Percentiles rank a stretch among this genome's conserved stretches.
phyloP scores from a whole-genome alignment of 1,140 invertebrate genomes.

The Drosophila sp. region DNA sequence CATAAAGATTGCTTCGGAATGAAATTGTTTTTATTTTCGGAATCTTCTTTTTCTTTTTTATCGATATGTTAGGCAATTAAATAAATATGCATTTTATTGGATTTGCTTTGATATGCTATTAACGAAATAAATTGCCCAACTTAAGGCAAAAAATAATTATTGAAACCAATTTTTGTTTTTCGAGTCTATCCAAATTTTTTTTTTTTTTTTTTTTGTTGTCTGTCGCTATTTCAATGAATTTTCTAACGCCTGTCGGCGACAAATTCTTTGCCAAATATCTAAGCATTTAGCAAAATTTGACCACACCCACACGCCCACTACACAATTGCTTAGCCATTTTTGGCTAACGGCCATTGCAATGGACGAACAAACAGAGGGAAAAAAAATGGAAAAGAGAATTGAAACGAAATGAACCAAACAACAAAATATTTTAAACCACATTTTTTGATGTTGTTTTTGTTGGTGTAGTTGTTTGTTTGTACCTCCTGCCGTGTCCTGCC shows the following conservation, averaged over 20 bases:
- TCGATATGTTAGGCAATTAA: slow-evolving; percentile 40
- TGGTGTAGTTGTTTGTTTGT: slow-evolving; percentile 33
- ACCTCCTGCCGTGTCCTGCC: slow-evolving; percentile 47
- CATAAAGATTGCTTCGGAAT: slow-evolving; percentile 32
- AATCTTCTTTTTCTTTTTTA: slow-evolving; percentile 10
- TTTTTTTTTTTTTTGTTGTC: not conserved
- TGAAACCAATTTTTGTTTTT: slow-evolving; percentile 30
- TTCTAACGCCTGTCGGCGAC: slow-evolving; percentile 42
- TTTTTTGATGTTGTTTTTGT: slow-evolving; percentile 38
- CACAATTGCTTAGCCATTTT: slow-evolving; percentile 30
- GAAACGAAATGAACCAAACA: slow-evolving; percentile 15
- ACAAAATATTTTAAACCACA: slow-evolving; percentile 53
- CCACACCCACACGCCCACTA: slow-evolving; percentile 32
- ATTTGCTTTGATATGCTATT: slow-evolving; percentile 31
- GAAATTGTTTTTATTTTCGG: slow-evolving; percentile 6
- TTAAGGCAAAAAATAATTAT: slow-evolving; percentile 8
- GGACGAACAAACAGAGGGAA: slow-evolving; percentile 30
- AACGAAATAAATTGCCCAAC: slow-evolving; percentile 19
- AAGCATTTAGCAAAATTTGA: slow-evolving; percentile 54
- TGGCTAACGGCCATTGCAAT: slow-evolving; percentile 62
- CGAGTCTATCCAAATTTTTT: not conserved
- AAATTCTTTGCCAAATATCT: slow-evolving; percentile 60
- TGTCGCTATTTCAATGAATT: not conserved
- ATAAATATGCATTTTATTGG: slow-evolving; percentile 49
- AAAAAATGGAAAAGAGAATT: slow-evolving; percentile 5